These are phyloP conservation scores for Grammomys dolichurus DNA, from an alignment of 2,113 vertebrate genomes.

Conservation along the genomic window DNA sequence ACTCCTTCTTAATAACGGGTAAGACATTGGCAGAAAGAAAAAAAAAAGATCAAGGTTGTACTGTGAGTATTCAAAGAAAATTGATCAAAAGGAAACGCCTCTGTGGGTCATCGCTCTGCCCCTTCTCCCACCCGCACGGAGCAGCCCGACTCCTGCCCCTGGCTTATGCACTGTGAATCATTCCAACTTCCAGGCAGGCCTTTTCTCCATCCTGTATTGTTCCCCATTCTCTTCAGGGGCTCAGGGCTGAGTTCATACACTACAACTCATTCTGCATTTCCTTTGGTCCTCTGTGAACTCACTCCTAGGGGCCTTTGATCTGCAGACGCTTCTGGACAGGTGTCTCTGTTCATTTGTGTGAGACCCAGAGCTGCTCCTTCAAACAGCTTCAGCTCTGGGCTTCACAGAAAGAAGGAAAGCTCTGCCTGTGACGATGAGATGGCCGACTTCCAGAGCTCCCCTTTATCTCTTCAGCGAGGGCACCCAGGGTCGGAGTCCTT, in stretches of 20 bases:
- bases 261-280: background rate
- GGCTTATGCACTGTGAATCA: background rate
- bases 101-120: background rate
- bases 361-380: constrained; percentile 19
- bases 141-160: background rate
- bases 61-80: background rate
- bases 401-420: constrained; percentile 43
- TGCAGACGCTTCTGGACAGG: background rate
- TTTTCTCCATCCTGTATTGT: background rate
- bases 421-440: background rate
- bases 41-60: background rate
- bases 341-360: background rate
- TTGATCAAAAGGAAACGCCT: background rate
- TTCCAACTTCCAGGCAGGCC: background rate
- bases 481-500: background rate
- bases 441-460: constrained; percentile 39
- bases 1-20: background rate
- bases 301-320: background rate
- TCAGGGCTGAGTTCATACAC: background rate
- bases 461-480: background rate
- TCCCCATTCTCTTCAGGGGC: background rate
- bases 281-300: background rate
- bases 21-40: background rate
- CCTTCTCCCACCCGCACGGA: background rate
- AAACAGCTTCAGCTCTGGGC: constrained; percentile 3